Percentiles rank a stretch among this genome's conserved stretches.
These are phyloP conservation scores for Asobara japonica DNA, from an alignment of 1,140 invertebrate genomes.

Conservation along the genomic window DNA sequence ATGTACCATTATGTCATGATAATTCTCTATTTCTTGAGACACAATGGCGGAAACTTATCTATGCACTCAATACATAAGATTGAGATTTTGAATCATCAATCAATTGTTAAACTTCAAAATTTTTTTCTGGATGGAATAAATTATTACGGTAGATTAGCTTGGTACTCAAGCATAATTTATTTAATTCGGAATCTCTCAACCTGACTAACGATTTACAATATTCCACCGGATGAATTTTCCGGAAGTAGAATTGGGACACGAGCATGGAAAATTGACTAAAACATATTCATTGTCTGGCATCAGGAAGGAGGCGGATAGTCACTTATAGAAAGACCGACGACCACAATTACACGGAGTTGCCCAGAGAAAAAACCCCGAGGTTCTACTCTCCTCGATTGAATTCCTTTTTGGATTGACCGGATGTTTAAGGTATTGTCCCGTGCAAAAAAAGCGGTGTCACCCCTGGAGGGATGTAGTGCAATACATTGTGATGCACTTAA, in stretches of 20 bases:
- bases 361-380: neutral
- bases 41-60: too few species aligned
- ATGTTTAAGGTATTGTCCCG: conserved; percentile 28
- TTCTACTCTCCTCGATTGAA: neutral
- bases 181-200: too few species aligned
- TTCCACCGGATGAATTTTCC: too few species aligned
- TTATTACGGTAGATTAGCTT: too few species aligned
- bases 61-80: too few species aligned
- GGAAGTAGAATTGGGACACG: neutral
- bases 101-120: too few species aligned
- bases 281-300: neutral
- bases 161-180: too few species aligned
- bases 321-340: conserved; percentile 2
- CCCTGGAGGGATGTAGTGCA: conserved; percentile 6
- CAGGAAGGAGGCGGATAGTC: conserved; percentile 3
- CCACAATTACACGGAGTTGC: conserved; percentile 23
- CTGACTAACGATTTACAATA: too few species aligned
- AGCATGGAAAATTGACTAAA: conserved; percentile 3
- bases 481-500: conserved; percentile 13
- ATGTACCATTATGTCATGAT: too few species aligned
- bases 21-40: too few species aligned
- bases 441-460: conserved; percentile 19
- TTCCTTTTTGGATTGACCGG: conserved; percentile 19
- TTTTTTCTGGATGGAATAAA: too few species aligned
- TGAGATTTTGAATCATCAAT: too few species aligned